Percentiles rank a stretch among this genome's conserved stretches.
Conservation (phyloP, 2,888 invertebrate species). For the Lamproptera curius region DNA sequence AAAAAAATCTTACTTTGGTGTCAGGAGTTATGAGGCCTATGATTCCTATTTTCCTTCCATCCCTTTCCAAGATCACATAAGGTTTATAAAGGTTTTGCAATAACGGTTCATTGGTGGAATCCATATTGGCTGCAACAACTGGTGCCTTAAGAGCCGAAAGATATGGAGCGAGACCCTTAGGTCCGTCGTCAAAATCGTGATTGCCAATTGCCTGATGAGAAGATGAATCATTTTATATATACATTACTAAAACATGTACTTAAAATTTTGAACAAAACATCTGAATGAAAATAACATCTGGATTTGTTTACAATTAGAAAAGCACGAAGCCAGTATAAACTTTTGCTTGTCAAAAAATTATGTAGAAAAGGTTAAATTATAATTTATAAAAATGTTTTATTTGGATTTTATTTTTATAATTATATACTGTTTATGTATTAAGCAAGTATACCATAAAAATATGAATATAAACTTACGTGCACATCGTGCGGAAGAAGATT, state of each 20-base stretch:
- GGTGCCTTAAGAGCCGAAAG: constrained; percentile 81
- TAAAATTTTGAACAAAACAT: no score
- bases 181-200: constrained; percentile 90
- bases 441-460: no score
- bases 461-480: constrained; percentile 83
- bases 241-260: no score
- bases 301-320: no score
- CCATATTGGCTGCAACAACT: constrained; percentile 86
- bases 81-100: constrained; percentile 80
- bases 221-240: no score
- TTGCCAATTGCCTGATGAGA: constrained; percentile 85
- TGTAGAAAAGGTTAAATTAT: no score
- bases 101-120: constrained; percentile 81
- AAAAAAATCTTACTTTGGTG: constrained; percentile 69
- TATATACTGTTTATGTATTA: no score
- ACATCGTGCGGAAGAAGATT: constrained; percentile 87
- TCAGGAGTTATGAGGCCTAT: constrained; percentile 86
- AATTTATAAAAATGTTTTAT: no score
- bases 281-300: no score
- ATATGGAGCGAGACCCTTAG: constrained; percentile 85
- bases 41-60: constrained; percentile 85
- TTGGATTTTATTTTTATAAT: no score
- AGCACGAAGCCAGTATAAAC: no score
- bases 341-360: no score
- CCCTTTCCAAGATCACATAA: constrained; percentile 81